These are phyloP conservation scores for Neogobius melanostomus DNA, from an alignment of 2,113 vertebrate species.

Conservation along the genomic window DNA sequence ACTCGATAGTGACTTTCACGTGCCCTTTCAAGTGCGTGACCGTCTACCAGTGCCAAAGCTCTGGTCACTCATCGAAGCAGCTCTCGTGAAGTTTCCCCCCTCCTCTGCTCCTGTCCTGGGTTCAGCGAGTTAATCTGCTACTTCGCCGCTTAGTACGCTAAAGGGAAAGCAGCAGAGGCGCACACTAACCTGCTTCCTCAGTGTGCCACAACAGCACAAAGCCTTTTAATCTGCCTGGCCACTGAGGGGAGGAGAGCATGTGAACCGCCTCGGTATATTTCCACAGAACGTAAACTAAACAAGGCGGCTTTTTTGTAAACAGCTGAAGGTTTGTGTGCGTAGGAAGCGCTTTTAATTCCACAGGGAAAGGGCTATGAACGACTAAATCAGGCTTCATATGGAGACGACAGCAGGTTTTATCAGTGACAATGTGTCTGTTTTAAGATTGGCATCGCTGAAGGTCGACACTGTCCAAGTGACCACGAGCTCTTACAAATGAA, in stretches of 20 bases:
- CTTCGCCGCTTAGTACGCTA: conserved; percentile 39
- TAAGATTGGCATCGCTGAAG: conserved; percentile 26
- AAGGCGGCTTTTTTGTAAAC: neutral
- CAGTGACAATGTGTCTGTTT: conserved; percentile 18
- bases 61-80: neutral
- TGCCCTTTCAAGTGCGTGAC: neutral
- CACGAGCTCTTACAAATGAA: neutral
- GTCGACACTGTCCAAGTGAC: conserved; percentile 20
- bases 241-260: conserved; percentile 3
- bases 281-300: neutral
- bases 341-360: neutral
- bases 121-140: conserved; percentile 46
- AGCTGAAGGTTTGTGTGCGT: neutral
- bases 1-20: neutral
- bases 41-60: conserved; percentile 31
- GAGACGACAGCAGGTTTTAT: conserved; percentile 12
- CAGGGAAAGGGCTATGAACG: neutral
- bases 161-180: conserved; percentile 7
- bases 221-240: conserved; percentile 11
- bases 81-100: conserved; percentile 15
- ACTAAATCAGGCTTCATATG: neutral
- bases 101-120: conserved; percentile 14
- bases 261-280: neutral
- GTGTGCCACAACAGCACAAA: conserved; percentile 12
- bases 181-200: conserved; percentile 39